A percentile compares a stretch with the other conserved stretches of the same genome.
Conservation (phyloP, 1,140 invertebrate species). For the Drosophila lini region DNA sequence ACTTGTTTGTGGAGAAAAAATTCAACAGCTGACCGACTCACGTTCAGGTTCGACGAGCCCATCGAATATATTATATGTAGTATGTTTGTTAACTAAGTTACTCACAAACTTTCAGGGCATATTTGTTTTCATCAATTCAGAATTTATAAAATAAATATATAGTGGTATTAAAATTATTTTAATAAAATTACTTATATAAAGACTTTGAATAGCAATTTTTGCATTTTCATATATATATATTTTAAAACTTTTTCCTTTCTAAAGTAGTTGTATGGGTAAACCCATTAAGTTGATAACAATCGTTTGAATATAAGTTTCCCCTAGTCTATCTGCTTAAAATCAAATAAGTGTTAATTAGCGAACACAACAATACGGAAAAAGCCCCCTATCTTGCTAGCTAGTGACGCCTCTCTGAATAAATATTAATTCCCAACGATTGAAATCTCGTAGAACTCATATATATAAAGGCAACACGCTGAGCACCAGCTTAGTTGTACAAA, state of each 20-base stretch:
- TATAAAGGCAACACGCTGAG: conserved; percentile 12
- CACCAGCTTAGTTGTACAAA: conserved; percentile 13
- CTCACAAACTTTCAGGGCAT: neutral
- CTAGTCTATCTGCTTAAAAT: neutral
- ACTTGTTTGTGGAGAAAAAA: conserved; percentile 26
- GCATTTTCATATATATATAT: no score
- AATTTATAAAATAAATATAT: neutral
- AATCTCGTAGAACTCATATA: neutral
- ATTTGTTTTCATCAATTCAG: neutral
- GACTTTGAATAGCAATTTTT: no score
- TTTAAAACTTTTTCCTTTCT: no score
- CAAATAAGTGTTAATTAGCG: neutral
- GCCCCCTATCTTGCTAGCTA: neutral
- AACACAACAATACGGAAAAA: conserved; percentile 7
- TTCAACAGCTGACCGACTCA: conserved; percentile 37
- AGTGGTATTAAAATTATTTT: no score
- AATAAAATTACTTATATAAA: no score
- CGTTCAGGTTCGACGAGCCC: conserved; percentile 31
- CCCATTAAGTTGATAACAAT: neutral
- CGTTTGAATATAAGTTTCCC: neutral
- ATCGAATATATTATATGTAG: conserved; percentile 14
- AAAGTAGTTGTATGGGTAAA: neutral
- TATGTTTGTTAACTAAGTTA: neutral
- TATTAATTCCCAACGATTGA: neutral
- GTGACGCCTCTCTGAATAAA: neutral